phyloP scores from a whole-genome alignment of 2,113 vertebrate species.

The Oryzias javanicus region DNA sequence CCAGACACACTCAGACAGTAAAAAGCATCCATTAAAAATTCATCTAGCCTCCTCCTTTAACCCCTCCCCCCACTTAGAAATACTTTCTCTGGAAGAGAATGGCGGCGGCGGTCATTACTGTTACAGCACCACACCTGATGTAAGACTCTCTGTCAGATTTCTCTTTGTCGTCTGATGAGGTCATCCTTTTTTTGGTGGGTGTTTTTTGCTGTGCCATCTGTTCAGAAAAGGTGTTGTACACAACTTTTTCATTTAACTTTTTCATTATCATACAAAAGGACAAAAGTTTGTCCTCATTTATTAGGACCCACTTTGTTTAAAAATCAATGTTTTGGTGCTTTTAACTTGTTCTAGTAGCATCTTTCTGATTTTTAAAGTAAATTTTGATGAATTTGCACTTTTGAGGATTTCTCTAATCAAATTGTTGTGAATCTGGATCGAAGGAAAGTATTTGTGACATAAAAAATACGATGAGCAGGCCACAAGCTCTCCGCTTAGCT shows the following conservation, averaged over 20 bases:
- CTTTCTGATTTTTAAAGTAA: no score
- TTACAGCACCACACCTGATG: slow-evolving; percentile 50
- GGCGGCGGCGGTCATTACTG: slow-evolving; percentile 48
- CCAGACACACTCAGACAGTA: slow-evolving; percentile 73
- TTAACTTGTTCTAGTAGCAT: no score
- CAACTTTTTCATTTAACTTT: slow-evolving; percentile 29
- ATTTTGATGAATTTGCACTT: no score
- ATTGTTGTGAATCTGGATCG: no score
- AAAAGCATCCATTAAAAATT: slow-evolving; percentile 80
- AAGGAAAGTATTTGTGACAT: no score
- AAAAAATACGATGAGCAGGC: no score
- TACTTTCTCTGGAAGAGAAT: slow-evolving; percentile 55
- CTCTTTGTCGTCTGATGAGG: slow-evolving; percentile 37
- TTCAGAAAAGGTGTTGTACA: slow-evolving; percentile 17
- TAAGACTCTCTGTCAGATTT: slow-evolving; percentile 26
- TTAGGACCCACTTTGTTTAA: not conserved
- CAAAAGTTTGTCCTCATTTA: slow-evolving; percentile 32
- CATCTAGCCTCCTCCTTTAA: slow-evolving; percentile 68
- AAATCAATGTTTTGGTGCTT: no score
- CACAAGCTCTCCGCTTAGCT: no score
- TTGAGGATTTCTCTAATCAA: no score
- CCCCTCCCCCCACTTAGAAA: slow-evolving; percentile 58
- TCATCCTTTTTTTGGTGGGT: not conserved
- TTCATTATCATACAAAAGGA: slow-evolving; percentile 26
- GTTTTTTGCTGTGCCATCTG: slow-evolving; percentile 41